Conservation (phyloP, 2,888 invertebrate genomes). For the Lordiphosa andalusiaca region DNA sequence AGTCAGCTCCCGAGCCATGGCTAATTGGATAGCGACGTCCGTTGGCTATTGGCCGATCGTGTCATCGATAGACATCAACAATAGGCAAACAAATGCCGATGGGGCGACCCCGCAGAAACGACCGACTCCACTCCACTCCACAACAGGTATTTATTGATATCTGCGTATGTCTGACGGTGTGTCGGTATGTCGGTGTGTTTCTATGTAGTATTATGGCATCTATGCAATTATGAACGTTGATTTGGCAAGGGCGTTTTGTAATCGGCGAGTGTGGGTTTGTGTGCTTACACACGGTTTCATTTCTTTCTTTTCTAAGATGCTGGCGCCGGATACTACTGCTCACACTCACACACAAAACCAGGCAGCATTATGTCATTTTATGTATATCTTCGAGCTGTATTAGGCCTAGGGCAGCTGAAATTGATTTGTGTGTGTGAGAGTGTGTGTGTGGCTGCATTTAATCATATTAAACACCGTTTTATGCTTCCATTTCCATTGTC, state of each 20-base stretch:
- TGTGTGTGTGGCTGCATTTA: conserved; percentile 22
- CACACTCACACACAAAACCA: not conserved
- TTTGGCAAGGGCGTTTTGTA: conserved; percentile 60
- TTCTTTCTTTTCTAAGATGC: conserved; percentile 11
- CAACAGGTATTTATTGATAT: conserved; percentile 26
- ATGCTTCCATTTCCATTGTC: conserved; percentile 44
- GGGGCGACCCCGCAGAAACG: conserved; percentile 5
- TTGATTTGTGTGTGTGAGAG: conserved; percentile 38
- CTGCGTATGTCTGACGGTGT: no score
- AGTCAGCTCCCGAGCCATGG: conserved; percentile 13
- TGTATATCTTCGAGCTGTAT: conserved; percentile 28
- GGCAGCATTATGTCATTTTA: conserved; percentile 21
- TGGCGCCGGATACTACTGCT: conserved; percentile 19
- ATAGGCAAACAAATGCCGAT: conserved; percentile 31
- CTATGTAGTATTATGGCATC: conserved; percentile 9
- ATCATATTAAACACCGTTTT: conserved; percentile 32
- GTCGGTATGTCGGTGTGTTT: not conserved
- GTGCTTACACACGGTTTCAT: not conserved
- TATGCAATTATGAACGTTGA: conserved; percentile 54
- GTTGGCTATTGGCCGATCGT: conserved; percentile 37
- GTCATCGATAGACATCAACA: conserved; percentile 49
- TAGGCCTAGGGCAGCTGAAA: conserved; percentile 35
- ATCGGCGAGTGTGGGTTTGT: conserved; percentile 26
- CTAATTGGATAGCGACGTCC: conserved; percentile 40
- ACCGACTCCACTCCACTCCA: conserved; percentile 5